phyloP scores from a whole-genome alignment of 2,888 invertebrate genomes.

The Pandemis heparana region DNA sequence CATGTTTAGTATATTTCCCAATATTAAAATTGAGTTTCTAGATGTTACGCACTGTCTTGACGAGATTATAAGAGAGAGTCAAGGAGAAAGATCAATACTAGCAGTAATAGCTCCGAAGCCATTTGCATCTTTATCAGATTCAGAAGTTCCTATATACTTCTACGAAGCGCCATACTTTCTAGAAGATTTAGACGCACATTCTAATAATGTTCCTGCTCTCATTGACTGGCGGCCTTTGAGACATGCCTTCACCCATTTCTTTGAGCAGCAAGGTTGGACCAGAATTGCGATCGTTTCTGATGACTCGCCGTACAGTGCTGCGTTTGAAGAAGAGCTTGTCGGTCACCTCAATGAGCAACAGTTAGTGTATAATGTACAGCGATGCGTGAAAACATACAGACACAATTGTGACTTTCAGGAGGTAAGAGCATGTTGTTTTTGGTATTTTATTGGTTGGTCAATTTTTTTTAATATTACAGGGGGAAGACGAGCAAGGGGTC shows the following conservation, averaged over 20 bases:
- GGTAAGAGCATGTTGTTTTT: conserved; percentile 44
- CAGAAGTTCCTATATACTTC: conserved; percentile 25
- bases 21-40: conserved; percentile 19
- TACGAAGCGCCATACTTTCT: conserved; percentile 4
- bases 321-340: conserved; percentile 24
- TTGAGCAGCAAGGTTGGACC: conserved; percentile 14
- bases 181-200: neutral
- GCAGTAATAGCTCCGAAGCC: conserved; percentile 29
- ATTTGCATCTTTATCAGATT: neutral
- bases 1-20: conserved; percentile 2
- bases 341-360: conserved; percentile 7
- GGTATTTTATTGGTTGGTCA: too few relatives aligned
- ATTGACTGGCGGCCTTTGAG: conserved; percentile 25
- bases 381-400: neutral
- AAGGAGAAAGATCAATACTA: neutral
- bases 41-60: neutral
- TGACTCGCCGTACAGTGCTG: conserved; percentile 24
- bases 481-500: too few relatives aligned
- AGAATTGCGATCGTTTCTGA: conserved; percentile 32
- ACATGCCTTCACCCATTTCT: conserved; percentile 21
- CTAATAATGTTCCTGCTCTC: conserved; percentile 13
- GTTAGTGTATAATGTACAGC: conserved; percentile 17
- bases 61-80: neutral
- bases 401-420: conserved; percentile 42
- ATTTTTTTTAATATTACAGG: too few relatives aligned